phyloP scores from a whole-genome alignment of 2,113 vertebrate genomes.

The Struthio camelus region DNA sequence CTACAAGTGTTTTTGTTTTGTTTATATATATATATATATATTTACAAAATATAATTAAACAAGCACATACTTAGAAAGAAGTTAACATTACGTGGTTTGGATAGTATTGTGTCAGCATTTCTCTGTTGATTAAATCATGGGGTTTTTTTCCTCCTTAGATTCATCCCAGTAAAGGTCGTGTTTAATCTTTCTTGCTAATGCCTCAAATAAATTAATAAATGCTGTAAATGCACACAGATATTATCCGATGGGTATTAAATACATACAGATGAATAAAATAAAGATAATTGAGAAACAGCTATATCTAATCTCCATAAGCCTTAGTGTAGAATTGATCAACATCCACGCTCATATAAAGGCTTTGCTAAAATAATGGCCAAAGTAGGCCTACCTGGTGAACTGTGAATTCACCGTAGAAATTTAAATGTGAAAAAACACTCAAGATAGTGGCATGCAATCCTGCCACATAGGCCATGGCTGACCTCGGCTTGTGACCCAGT shows the following conservation, averaged over 20 bases:
- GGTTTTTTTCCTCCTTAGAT: not conserved
- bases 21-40: too few relatives aligned
- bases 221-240: not conserved
- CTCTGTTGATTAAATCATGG: not conserved
- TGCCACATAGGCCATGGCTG: not conserved
- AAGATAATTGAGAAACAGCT: not conserved
- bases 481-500: not conserved
- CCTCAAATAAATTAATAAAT: not conserved
- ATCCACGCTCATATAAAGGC: not conserved
- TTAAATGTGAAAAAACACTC: not conserved
- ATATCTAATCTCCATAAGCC: not conserved
- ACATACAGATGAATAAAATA: not conserved
- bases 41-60: not conserved
- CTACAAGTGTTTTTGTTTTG: not conserved
- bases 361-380: too few relatives aligned
- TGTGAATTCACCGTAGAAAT: not conserved
- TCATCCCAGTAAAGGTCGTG: not conserved
- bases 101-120: not conserved
- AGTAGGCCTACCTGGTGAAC: not conserved
- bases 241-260: not conserved
- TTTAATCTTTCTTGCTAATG: not conserved
- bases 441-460: too few relatives aligned
- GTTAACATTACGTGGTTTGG: not conserved
- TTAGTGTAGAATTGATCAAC: not conserved
- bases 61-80: not conserved